Evolutionary conservation across 2,797 vertebrate species (phyloP), one percentile per base, ranked within the genome.

Genomic region (Lutjanus campechanus): DNA sequence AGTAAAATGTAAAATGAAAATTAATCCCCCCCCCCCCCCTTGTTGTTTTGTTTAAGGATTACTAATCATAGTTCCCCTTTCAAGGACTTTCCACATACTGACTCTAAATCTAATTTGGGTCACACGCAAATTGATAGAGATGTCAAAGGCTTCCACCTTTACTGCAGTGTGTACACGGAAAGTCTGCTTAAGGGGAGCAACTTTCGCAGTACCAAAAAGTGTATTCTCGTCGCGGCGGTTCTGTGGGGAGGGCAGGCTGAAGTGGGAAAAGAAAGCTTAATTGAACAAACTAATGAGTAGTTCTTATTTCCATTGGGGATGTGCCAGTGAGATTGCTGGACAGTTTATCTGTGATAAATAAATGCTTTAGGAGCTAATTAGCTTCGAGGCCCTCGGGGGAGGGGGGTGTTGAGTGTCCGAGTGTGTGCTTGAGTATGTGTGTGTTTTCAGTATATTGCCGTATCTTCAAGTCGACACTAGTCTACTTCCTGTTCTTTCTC

Each of bases 261-360:
- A 88, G 90, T 87, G 85, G 93, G 91, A 91, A 93, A 94, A 91
- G 91, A 91, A 94, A 93, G 90, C 93, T 94, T 95, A 96, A 96
- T 95, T 95, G 93, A 95, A 94, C 92, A 94, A 93, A 93, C 91
- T 95, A 96, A 96, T 96, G 94, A 95, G 93, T 94, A 94, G 91
- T 93, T 94, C 91, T 92, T 93, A 92, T 94, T 92, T 95, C 94
- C 94, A 85, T 91, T 88, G 93, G 95, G 92, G 91, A 95, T 91
- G 90, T 91, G 94, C 94, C 89, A 93, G 91, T 87, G 88, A 95
- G 95, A 95, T 95, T 95, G 94, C 94, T 94, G 95, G 95, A 96
- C 95, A 95, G 93, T 96, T 96, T 96, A 94, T 95, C 95, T 95
- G 91, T 93, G 93, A 95, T 95, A 96, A 95, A 96, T 96, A 95